Evolutionary conservation across 2,113 vertebrate species (phyloP).

Genomic region (Toxotes jaculatrix): DNA sequence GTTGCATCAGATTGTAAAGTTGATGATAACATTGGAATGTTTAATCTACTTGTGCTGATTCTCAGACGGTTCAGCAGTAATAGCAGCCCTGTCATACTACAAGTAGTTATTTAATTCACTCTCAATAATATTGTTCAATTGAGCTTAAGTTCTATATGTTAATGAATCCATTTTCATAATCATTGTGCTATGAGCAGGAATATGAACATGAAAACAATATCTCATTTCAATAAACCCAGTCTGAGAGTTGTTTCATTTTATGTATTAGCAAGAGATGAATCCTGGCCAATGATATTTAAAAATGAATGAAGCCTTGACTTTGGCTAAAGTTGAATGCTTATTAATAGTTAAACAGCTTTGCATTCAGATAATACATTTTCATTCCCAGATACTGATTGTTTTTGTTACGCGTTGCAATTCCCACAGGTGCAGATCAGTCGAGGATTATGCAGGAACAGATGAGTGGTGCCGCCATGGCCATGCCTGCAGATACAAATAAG

Average conservation of each 20-base stretch:
- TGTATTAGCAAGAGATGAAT: background rate
- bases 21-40: background rate
- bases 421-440: slow-evolving; percentile 94
- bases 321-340: background rate
- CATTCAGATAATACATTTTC: background rate
- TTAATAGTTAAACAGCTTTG: background rate
- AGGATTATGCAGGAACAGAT: slow-evolving; percentile 99
- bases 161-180: background rate
- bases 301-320: background rate
- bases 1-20: background rate
- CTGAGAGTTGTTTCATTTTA: background rate
- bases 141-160: background rate
- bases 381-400: background rate
- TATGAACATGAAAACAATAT: background rate
- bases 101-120: background rate
- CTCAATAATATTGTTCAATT: background rate
- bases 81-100: background rate
- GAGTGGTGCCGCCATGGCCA: slow-evolving; percentile 98
- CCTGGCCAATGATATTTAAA: background rate
- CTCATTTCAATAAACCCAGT: background rate
- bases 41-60: background rate
- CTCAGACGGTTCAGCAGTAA: background rate
- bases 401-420: background rate
- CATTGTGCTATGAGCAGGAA: background rate
- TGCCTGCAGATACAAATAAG: slow-evolving; percentile 99